A percentile compares a stretch with the other conserved stretches of the same genome.
phyloP scores from a whole-genome alignment of 2,888 invertebrate genomes.

The Acronicta psi region DNA sequence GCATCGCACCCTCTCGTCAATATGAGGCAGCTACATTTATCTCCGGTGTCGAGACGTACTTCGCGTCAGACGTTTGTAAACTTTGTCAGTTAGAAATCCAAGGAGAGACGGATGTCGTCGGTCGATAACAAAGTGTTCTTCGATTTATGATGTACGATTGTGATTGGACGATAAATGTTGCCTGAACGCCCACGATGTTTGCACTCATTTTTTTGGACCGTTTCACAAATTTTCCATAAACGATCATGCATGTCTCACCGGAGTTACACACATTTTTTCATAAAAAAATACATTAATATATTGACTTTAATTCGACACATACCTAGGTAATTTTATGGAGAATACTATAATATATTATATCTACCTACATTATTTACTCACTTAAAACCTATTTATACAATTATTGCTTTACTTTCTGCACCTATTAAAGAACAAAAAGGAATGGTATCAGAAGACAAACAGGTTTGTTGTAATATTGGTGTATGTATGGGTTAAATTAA shows the following conservation, averaged over 20 bases:
- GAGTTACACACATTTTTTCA: constrained; percentile 56
- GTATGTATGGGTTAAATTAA: constrained; percentile 12
- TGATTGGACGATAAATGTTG: constrained; percentile 81
- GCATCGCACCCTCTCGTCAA: constrained; percentile 78
- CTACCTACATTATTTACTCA: constrained; percentile 7
- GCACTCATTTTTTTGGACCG: constrained; percentile 71
- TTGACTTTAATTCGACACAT: background rate
- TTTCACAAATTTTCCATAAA: constrained; percentile 58
- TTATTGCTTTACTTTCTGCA: constrained; percentile 7
- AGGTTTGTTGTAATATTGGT: constrained; percentile 34
- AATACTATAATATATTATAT: too few species aligned
- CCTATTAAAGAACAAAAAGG: constrained; percentile 3
- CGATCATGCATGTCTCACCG: constrained; percentile 79
- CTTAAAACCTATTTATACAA: background rate
- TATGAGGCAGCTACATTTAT: constrained; percentile 68
- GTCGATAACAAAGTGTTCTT: constrained; percentile 44
- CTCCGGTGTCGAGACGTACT: constrained; percentile 61
- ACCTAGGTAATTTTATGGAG: background rate
- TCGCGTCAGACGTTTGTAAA: constrained; percentile 56
- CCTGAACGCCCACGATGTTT: constrained; percentile 79
- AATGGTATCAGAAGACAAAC: constrained; percentile 29
- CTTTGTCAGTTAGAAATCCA: constrained; percentile 37
- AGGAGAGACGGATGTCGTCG: constrained; percentile 47
- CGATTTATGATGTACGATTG: constrained; percentile 74
- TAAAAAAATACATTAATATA: background rate